Conservation (phyloP, 2,888 invertebrate species). For the Pinctada fucata region DNA sequence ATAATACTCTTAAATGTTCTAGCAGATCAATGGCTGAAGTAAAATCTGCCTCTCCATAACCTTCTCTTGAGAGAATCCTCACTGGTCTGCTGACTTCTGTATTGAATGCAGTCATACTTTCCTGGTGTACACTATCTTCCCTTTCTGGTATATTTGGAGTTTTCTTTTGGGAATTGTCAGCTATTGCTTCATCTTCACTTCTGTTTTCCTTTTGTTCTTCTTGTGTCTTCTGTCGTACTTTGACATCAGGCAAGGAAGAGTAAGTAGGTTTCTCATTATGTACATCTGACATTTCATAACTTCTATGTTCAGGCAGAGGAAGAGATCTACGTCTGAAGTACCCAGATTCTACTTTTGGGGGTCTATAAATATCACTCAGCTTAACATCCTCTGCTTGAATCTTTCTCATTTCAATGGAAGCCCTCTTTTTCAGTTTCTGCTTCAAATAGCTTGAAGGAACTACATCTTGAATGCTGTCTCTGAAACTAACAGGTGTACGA, state of each 20-base stretch:
- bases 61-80: constrained; percentile 5
- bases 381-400: neutral
- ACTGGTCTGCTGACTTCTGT: neutral
- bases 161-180: neutral
- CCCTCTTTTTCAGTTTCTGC: neutral
- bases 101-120: neutral
- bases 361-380: neutral
- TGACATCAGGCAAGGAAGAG: neutral
- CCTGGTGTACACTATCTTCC: neutral
- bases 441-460: neutral
- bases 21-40: constrained; percentile 3
- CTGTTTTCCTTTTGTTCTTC: neutral
- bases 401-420: neutral
- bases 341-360: neutral
- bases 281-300: neutral
- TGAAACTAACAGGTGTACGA: neutral
- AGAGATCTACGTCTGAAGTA: neutral
- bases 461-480: neutral
- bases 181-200: neutral
- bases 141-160: neutral
- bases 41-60: constrained; percentile 24
- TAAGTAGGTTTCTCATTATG: neutral
- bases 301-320: neutral
- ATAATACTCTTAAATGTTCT: neutral
- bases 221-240: neutral